Evolutionary conservation across 2,888 invertebrate genomes (phyloP), one percentile per base, ranked within the genome.

Genomic region (Ellobium chinense): DNA sequence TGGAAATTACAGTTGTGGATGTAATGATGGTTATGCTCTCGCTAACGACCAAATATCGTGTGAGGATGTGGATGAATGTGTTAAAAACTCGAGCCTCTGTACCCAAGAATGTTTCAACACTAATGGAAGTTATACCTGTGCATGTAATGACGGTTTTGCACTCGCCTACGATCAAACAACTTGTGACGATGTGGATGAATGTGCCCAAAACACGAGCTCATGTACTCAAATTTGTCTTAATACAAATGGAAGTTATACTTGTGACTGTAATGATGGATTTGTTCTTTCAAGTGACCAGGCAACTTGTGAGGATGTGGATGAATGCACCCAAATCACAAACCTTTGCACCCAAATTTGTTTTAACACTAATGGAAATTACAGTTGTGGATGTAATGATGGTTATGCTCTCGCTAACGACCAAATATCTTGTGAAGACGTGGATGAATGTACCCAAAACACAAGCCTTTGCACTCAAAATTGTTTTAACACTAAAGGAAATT

Each of bases 211-310:
- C 24, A 75, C 70, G 58, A 77, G 76, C 1, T 78, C 78, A 0
- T 87, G 87, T 82, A 80, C 82, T 24, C 84, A 87, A 34, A 62
- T 70, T 9, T 87, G 87, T 79, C 68, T 82, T 12, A 87, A 87
- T 79, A 72, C 60, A 4, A 58, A 79, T 0, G 88, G 88, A 1
- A 80, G 80, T n/a, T 88, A 76, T 75, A 68, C 29, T 7, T 88
- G 87, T 74, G 36, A 65, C n/a, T 88, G 87, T 79, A 68, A 62
- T 0, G 62, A 2, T 14, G 37, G 73, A 12, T 58, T 58, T 24
- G 31, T 37, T n/a, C n/a, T 58, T 3, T 21, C 2, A 0, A 14
- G 58, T n/a, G 58, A 72, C 27, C 0, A 34, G 0, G 34, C 14
- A 12, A 36, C 72, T 0, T 72, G 72, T 60, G 7, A 34, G n/a